Base-by-base conservation (phyloP, 2,113 vertebrate species). In the Pituophis catenifer region DNA sequence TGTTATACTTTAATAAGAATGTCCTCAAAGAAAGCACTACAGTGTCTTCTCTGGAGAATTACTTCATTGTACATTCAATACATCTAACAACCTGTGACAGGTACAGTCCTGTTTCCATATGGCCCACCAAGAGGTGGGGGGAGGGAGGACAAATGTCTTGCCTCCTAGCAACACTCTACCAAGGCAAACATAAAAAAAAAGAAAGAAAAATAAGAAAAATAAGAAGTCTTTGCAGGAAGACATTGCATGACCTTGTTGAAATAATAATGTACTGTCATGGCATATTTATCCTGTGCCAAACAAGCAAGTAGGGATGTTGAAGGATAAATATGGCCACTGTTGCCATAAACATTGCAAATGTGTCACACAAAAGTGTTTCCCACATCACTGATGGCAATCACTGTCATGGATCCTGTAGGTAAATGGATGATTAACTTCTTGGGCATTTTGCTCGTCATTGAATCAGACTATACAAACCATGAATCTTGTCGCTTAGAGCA, bases 61-160 rank as follows among this genome's bases (percentile, higher is more conserved):
- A 54, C 54, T 91, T 86, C n/a, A 3, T 53, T 86, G 55, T 86
- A 89, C 54, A 62, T 57, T 91, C 70, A 89, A 48, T 88, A 89
- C 44, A 89, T 89, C 70, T 91, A 90, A 91, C 90, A 91, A 89
- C 65, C 54, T 38, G 48, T 89, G 93, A 91, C 90, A 93, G 87
- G 90, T 38, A 89, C 70, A 86, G 70, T 89, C 89, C 90, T 86
- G 55, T 17, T 93, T 93, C 90, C 62, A 86, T 91, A 89, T 62
- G 65, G 65, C 87, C 85, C 65, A 62, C 54, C 21, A 91, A 93
- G 91, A 85, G 26, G 62, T 53, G 59, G 59, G n/a, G 24, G 85
- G n/a, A 38, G 62, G 53, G 53, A 91, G 23, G 65, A 62, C 89
- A 89, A 59, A 53, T 91, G 65, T 62, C 90, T 91, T 24, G 26